Base-by-base conservation (phyloP, 2,888 invertebrate species). In the Nymphalis polychloros region DNA sequence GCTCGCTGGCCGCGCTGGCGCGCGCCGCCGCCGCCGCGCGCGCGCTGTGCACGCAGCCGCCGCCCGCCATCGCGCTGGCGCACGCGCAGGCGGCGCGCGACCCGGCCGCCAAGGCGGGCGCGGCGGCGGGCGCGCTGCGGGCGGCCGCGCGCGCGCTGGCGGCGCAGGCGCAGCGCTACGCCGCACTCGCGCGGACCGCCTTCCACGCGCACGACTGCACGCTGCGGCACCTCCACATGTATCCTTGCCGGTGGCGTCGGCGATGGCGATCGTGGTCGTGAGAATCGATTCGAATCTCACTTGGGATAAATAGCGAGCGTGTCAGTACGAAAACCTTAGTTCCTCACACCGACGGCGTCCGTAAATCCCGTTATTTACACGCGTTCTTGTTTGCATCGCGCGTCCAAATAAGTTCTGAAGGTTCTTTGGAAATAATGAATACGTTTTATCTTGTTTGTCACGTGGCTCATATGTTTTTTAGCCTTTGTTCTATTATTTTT, bases 31-130 rank as follows among this genome's bases (percentile, higher is more conserved):
- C 76, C 59, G 95, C 96, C 0, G 97, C 97, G 77, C 93, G 94
- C 73, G 95, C 96, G 69, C 93, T 97, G 50, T 97, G 97, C 79
- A 97, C 98, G 69, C 97, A 97, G 69, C 98, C 98, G 41, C 98
- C 98, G 50, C 98, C 98, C 0, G 98, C 98, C 0, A 97, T 98
- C 67, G 98, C 98, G 0, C 95, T 96, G 3, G 82, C 84, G 0
- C 82, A 84, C 67, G 97, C 97, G 0, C 95, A 96, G 90, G 84
- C 86, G 60, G 77, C 82, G 0, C 89, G 91, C 35, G 87, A 86
- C 76, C 85, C 88, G 5, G 81, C 84, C 0, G 81, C 84, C 2
- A 82, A 82, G 48, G 85, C 87, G 8, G 90, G 91, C 72, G 87
- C 88, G 35, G 85, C 85, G 76, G 86, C 85, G 0, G 64, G 64